These are phyloP conservation scores for Hemistola chrysoprasaria DNA, from an alignment of 2,888 invertebrate species.

Conservation along the genomic window DNA sequence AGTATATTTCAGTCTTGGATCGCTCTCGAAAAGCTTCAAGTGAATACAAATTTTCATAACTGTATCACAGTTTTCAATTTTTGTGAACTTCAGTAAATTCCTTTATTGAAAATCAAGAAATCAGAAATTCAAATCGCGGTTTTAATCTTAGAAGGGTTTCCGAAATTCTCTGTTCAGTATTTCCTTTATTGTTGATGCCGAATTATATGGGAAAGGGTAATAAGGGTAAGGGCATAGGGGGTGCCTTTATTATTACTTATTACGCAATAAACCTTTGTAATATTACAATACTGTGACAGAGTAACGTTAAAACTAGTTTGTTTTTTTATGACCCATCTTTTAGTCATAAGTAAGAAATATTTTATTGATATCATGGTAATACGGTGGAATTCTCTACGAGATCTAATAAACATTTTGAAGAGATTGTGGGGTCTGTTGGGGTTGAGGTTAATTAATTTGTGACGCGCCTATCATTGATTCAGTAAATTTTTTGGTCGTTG, in stretches of 20 bases:
- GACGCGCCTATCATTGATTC: too few species aligned
- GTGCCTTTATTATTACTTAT: slow-evolving; percentile 8
- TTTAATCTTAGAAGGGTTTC: slow-evolving; percentile 28
- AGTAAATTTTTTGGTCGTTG: too few species aligned
- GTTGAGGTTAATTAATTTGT: too few species aligned
- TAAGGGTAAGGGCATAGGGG: too few species aligned
- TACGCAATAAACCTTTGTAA: slow-evolving; percentile 3
- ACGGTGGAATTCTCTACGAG: too few species aligned
- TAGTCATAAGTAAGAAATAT: too few species aligned
- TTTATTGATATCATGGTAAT: too few species aligned
- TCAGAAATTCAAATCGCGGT: slow-evolving; percentile 41
- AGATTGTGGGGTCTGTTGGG: too few species aligned
- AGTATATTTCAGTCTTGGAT: neutral
- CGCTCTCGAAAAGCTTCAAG: slow-evolving; percentile 23
- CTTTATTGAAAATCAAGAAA: slow-evolving; percentile 53
- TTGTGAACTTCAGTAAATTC: slow-evolving; percentile 44
- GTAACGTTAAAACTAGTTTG: too few species aligned
- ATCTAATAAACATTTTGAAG: too few species aligned
- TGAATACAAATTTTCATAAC: slow-evolving; percentile 51
- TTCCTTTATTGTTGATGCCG: slow-evolving; percentile 16
- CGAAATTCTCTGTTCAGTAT: slow-evolving; percentile 15
- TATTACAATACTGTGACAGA: too few species aligned
- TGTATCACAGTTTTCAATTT: slow-evolving; percentile 43
- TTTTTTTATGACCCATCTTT: too few species aligned
- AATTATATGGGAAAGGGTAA: slow-evolving; percentile 6